phyloP scores from a whole-genome alignment of 2,113 vertebrate species.

The Eulemur rufifrons region DNA sequence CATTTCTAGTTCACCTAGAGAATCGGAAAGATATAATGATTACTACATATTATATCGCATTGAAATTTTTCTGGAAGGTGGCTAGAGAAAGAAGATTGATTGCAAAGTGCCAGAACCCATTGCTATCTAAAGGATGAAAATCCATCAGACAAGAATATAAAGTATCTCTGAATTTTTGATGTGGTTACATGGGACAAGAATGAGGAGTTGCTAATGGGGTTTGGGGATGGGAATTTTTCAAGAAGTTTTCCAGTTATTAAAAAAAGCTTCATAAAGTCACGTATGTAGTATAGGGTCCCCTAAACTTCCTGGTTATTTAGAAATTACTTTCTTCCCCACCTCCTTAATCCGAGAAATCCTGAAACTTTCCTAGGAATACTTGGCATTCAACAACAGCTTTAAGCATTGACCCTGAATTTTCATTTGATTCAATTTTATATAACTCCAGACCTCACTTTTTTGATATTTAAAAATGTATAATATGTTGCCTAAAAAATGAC shows the following conservation, averaged over 20 bases:
- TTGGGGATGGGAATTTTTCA: background rate
- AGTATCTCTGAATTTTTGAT: background rate
- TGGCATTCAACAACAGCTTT: conserved; percentile 23
- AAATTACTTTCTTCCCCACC: background rate
- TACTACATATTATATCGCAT: background rate
- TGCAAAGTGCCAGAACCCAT: background rate
- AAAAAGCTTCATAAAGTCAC: background rate
- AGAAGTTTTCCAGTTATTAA: background rate
- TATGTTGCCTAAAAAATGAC: conserved; percentile 44
- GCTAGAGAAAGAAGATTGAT: background rate
- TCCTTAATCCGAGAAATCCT: background rate
- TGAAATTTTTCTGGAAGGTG: background rate
- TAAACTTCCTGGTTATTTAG: background rate
- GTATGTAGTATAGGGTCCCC: background rate
- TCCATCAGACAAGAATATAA: background rate
- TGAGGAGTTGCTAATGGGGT: background rate
- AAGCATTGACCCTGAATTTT: background rate
- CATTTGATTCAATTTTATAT: conserved; percentile 48
- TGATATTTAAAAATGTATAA: conserved; percentile 11
- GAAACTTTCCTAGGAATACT: background rate
- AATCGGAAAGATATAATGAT: background rate
- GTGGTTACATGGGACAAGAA: background rate
- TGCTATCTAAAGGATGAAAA: background rate
- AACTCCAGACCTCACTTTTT: background rate
- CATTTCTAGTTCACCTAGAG: background rate